phyloP scores from a whole-genome alignment of 2,113 vertebrate species.

The Scytalopus superciliaris region DNA sequence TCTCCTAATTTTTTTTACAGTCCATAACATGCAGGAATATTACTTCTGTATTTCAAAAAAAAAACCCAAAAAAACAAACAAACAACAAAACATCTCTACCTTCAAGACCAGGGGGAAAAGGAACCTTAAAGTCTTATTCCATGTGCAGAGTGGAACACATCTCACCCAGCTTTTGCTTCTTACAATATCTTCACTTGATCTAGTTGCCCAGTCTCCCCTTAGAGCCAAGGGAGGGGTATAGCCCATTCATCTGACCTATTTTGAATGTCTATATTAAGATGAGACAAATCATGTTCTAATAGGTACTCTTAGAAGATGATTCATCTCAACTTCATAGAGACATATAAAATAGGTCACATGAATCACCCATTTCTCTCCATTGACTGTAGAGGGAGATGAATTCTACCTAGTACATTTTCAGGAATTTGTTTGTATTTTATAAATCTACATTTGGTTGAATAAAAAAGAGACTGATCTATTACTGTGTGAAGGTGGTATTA shows the following conservation, averaged over 20 bases:
- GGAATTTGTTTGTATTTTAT: background rate
- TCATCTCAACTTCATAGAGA: background rate
- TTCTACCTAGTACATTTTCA: background rate
- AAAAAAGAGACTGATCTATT: background rate
- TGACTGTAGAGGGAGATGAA: background rate
- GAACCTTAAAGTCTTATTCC: background rate
- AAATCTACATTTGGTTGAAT: background rate
- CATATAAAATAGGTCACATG: background rate
- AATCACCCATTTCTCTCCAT: background rate
- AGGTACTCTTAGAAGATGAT: background rate
- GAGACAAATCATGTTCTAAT: conserved; percentile 15
- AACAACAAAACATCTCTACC: background rate
- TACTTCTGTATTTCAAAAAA: background rate
- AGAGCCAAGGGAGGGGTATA: background rate
- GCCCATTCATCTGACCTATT: background rate
- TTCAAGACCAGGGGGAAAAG: background rate
- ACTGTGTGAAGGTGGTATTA: background rate
- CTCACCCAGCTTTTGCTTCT: background rate
- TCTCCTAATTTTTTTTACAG: background rate
- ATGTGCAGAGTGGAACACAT: background rate
- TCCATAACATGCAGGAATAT: background rate
- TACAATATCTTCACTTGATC: background rate
- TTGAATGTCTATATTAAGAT: background rate
- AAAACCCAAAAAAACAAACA: too few relatives aligned
- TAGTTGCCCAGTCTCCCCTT: background rate